phyloP scores from a whole-genome alignment of 2,797 vertebrate species.

The Paratrypauchen microcephalus region DNA sequence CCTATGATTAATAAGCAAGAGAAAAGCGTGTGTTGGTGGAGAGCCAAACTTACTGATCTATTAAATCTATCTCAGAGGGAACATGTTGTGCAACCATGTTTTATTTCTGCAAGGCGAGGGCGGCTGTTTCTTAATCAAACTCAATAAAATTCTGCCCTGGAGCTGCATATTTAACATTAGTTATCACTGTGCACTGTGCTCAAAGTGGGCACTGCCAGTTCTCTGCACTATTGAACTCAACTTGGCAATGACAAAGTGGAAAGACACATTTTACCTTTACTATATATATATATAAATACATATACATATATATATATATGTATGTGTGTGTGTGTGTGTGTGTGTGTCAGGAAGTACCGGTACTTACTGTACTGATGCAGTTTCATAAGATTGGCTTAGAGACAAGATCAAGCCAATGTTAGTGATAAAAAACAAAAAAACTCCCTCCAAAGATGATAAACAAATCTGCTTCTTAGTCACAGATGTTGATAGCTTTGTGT shows the following conservation, averaged over 20 bases:
- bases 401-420: slow-evolving; percentile 28
- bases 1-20: background rate
- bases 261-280: slow-evolving; percentile 31
- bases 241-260: slow-evolving; percentile 34
- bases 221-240: slow-evolving; percentile 37
- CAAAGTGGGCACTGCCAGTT: slow-evolving; percentile 44
- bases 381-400: slow-evolving; percentile 50
- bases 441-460: slow-evolving; percentile 49
- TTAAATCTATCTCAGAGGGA: slow-evolving; percentile 29
- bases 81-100: slow-evolving; percentile 56
- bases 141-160: slow-evolving; percentile 39
- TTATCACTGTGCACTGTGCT: slow-evolving; percentile 7
- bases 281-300: no score
- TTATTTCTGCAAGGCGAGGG: slow-evolving; percentile 35
- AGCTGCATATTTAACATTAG: slow-evolving; percentile 59
- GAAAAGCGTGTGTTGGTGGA: background rate
- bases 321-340: no score
- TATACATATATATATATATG: no score
- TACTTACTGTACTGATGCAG: slow-evolving; percentile 45
- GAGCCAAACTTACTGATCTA: slow-evolving; percentile 33
- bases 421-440: slow-evolving; percentile 30
- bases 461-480: slow-evolving; percentile 29
- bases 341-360: no score
- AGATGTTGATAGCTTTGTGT: slow-evolving; percentile 41
- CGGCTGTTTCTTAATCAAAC: slow-evolving; percentile 48